Percentiles rank a stretch among this genome's conserved stretches.
These are phyloP conservation scores for Sipha flava DNA, from an alignment of 1,140 invertebrate genomes.

Conservation along the genomic window DNA sequence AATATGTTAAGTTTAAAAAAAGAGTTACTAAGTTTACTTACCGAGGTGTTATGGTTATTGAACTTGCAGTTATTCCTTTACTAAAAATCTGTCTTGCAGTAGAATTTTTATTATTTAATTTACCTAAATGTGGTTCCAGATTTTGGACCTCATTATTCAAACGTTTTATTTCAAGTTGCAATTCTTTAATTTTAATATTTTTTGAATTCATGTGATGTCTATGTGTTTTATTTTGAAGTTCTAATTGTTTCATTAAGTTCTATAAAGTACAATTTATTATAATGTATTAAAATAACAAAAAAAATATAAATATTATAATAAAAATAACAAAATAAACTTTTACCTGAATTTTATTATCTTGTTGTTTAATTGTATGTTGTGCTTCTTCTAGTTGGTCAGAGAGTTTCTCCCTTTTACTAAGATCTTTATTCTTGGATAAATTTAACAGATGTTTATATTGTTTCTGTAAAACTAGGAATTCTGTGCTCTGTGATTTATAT, in stretches of 20 bases:
- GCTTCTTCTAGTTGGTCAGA: constrained; percentile 57
- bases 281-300: no score
- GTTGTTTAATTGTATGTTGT: constrained; percentile 54
- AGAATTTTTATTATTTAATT: background rate
- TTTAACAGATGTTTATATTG: constrained; percentile 56
- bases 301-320: background rate
- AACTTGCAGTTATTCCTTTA: background rate
- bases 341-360: constrained; percentile 59
- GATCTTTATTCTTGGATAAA: constrained; percentile 60
- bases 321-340: background rate
- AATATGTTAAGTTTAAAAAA: background rate
- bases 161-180: constrained; percentile 43
- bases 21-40: background rate
- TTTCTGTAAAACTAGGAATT: constrained; percentile 48
- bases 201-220: constrained; percentile 60
- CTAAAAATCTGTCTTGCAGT: background rate
- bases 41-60: background rate
- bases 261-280: background rate
- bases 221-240: constrained; percentile 63
- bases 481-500: constrained; percentile 36
- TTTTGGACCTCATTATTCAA: background rate
- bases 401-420: constrained; percentile 62
- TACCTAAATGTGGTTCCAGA: background rate
- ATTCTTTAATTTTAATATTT: constrained; percentile 59
- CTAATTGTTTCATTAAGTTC: constrained; percentile 48